Conservation (phyloP, 1,140 invertebrate genomes). For the Metaphire vulgaris region DNA sequence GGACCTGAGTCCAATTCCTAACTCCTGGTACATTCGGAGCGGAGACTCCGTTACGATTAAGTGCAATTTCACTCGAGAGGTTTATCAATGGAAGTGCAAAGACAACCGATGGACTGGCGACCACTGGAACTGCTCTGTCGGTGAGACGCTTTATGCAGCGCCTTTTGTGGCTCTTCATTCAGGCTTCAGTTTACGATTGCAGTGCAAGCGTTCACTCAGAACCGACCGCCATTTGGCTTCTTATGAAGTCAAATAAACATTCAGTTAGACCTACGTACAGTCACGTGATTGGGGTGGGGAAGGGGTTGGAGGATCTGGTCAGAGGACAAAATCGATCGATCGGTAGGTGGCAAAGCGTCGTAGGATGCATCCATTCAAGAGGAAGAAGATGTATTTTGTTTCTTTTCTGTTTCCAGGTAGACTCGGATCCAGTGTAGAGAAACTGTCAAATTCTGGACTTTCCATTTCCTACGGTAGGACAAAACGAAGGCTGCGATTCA, state of each 20-base stretch:
- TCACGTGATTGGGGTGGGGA: too few relatives aligned
- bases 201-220: too few relatives aligned
- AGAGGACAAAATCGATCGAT: too few relatives aligned
- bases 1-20: constrained; percentile 1
- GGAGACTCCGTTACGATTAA: not conserved
- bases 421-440: constrained; percentile 5
- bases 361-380: too few relatives aligned
- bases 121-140: not conserved
- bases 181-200: not conserved
- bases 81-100: not conserved
- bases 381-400: too few relatives aligned
- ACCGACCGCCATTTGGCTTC: too few relatives aligned
- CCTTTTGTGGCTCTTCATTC: not conserved
- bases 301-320: too few relatives aligned
- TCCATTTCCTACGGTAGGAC: constrained; percentile 3
- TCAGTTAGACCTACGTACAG: too few relatives aligned
- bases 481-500: not conserved
- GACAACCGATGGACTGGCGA: constrained; percentile 1
- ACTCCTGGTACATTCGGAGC: constrained; percentile 6
- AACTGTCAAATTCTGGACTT: constrained; percentile 1
- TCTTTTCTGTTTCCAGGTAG: not conserved
- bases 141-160: too few relatives aligned
- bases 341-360: too few relatives aligned
- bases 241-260: too few relatives aligned
- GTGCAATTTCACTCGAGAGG: not conserved